These are phyloP conservation scores for Columba livia DNA, from an alignment of 2,113 vertebrate genomes.

Conservation along the genomic window DNA sequence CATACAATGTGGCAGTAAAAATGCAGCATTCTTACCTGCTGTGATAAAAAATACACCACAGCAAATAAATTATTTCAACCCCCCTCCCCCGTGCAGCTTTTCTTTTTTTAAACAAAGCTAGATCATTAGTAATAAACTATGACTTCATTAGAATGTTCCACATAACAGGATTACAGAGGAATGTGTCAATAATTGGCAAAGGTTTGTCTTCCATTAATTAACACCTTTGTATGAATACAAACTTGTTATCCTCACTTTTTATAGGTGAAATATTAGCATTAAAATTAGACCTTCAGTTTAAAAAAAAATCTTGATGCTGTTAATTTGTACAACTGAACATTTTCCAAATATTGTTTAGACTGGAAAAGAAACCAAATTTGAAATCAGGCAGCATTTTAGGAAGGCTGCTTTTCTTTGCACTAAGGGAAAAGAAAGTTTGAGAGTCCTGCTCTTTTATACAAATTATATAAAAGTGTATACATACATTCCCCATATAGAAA, in stretches of 20 bases:
- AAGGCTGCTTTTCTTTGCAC: background rate
- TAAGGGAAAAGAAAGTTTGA: background rate
- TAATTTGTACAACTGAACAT: conserved; percentile 70
- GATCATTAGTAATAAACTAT: conserved; percentile 76
- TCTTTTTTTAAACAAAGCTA: conserved; percentile 61
- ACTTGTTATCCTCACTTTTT: conserved; percentile 79
- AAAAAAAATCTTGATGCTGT: conserved; percentile 63
- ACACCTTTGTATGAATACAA: conserved; percentile 85
- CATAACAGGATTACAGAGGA: conserved; percentile 81
- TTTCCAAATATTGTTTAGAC: conserved; percentile 51
- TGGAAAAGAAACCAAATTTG: background rate
- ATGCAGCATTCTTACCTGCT: conserved; percentile 80
- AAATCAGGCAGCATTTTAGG: background rate
- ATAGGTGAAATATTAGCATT: conserved; percentile 82
- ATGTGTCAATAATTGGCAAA: conserved; percentile 82
- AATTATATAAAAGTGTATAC: background rate
- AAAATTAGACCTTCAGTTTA: conserved; percentile 67
- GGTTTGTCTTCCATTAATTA: conserved; percentile 91
- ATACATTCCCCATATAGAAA: background rate
- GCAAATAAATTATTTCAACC: conserved; percentile 85
- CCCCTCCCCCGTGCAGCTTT: conserved; percentile 11
- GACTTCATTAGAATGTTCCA: conserved; percentile 78
- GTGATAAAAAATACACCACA: conserved; percentile 80
- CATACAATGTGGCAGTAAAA: conserved; percentile 72
- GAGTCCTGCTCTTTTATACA: background rate